Conservation (phyloP, 2,888 invertebrate genomes). For the Anthoptus insignis region DNA sequence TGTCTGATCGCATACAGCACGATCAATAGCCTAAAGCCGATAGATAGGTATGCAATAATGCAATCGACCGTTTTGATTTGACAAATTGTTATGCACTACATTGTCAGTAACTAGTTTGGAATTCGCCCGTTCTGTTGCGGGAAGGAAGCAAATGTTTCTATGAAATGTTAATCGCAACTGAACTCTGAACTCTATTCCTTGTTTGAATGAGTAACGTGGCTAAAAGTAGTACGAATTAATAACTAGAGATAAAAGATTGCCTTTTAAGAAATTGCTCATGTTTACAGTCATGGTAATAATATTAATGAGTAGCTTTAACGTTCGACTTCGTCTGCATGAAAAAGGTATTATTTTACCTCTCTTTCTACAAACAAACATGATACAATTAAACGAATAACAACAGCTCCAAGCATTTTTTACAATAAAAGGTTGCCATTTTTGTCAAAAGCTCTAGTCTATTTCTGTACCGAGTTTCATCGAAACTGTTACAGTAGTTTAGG, state of each 20-base stretch:
- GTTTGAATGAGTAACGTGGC: slow-evolving; percentile 12
- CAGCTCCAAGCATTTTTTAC: no score
- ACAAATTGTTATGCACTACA: slow-evolving; percentile 41
- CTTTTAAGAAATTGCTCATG: no score
- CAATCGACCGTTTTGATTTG: slow-evolving; percentile 41
- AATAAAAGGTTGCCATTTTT: no score
- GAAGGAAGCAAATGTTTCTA: slow-evolving; percentile 34
- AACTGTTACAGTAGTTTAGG: no score
- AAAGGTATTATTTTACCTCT: no score
- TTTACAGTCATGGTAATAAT: no score
- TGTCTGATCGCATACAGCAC: slow-evolving; percentile 30
- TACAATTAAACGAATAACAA: neutral
- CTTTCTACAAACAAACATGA: no score
- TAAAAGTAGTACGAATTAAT: slow-evolving; percentile 22
- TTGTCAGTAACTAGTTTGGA: slow-evolving; percentile 35
- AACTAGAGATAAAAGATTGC: neutral
- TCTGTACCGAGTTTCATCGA: no score
- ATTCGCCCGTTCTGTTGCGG: slow-evolving; percentile 30
- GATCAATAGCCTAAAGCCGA: slow-evolving; percentile 14
- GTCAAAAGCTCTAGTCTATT: no score
- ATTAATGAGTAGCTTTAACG: no score
- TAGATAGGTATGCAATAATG: slow-evolving; percentile 36
- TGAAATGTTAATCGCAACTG: slow-evolving; percentile 26
- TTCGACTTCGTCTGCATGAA: no score
- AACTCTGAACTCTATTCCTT: slow-evolving; percentile 31